A percentile compares a stretch with the other conserved stretches of the same genome.
These are phyloP conservation scores for Mormyrus lacerda DNA, from an alignment of 2,113 vertebrate genomes.

Conservation along the genomic window DNA sequence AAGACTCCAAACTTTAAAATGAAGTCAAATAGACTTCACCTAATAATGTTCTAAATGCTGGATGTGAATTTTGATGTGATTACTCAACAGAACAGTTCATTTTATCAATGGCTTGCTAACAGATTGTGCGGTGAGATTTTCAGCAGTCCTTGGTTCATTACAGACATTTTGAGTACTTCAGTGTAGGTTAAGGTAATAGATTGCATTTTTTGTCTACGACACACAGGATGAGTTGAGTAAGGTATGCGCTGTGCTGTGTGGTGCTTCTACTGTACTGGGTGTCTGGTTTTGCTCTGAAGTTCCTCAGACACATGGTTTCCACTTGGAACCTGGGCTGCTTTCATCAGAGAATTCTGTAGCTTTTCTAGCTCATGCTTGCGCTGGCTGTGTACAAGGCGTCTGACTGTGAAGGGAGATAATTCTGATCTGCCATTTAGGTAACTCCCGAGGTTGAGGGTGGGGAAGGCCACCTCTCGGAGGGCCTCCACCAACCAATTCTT, in stretches of 20 bases:
- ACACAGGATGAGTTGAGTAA: neutral
- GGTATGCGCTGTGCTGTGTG: neutral
- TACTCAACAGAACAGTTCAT: neutral
- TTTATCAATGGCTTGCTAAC: neutral
- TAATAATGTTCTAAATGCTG: neutral
- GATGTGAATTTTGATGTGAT: neutral
- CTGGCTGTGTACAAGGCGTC: constrained; percentile 43
- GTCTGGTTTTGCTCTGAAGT: neutral
- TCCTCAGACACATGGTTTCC: constrained; percentile 37
- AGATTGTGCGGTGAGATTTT: neutral
- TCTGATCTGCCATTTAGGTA: constrained; percentile 62
- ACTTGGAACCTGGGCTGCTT: constrained; percentile 33
- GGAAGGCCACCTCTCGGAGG: constrained; percentile 51
- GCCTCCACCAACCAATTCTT: constrained; percentile 40
- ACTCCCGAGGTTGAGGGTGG: constrained; percentile 59
- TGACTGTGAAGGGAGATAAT: constrained; percentile 51
- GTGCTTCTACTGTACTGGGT: neutral
- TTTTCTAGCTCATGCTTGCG: constrained; percentile 48
- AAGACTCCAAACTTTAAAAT: neutral
- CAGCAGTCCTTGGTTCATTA: neutral
- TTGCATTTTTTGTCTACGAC: neutral
- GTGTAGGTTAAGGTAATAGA: too few species aligned
- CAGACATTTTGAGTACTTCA: neutral
- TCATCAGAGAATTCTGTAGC: constrained; percentile 48
- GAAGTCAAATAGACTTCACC: neutral